Evolutionary conservation across 2,888 invertebrate genomes (phyloP).

Genomic region (Chalcis sispes): DNA sequence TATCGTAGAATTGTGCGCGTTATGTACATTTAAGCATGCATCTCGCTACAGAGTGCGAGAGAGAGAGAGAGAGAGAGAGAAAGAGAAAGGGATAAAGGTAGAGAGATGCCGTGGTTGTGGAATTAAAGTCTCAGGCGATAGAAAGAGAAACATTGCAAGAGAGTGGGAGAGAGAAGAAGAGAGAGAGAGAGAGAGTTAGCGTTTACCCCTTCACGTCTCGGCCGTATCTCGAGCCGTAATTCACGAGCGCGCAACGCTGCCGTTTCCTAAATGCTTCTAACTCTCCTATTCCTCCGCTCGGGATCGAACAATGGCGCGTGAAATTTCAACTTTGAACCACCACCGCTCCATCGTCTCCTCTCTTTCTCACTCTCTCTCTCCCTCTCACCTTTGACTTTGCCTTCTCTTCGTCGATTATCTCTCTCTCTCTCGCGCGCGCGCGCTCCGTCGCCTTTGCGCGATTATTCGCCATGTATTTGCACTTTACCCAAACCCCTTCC

Average conservation of each 20-base stretch:
- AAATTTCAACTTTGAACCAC: slow-evolving; percentile 74
- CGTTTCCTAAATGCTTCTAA: slow-evolving; percentile 72
- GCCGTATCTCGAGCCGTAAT: slow-evolving; percentile 62
- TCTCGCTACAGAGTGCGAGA: no score
- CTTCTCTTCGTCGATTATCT: background rate
- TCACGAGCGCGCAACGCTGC: slow-evolving; percentile 59
- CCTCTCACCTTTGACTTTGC: background rate
- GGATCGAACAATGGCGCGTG: slow-evolving; percentile 74
- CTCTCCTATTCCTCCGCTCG: slow-evolving; percentile 67
- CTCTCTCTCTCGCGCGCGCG: background rate
- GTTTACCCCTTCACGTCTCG: slow-evolving; percentile 56
- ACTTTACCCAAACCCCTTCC: no score
- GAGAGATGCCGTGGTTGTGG: background rate
- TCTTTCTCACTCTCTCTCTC: background rate
- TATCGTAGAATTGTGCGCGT: slow-evolving; percentile 41
- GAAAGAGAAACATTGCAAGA: slow-evolving; percentile 1
- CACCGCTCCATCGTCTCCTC: slow-evolving; percentile 53
- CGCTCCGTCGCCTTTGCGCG: background rate
- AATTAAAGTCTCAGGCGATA: slow-evolving; percentile 44
- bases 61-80: no score
- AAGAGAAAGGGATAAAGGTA: no score
- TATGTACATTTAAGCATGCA: slow-evolving; percentile 15
- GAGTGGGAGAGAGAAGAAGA: slow-evolving; percentile 25
- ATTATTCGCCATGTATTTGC: no score
- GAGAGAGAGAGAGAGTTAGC: slow-evolving; percentile 36